Conservation (phyloP, 2,113 vertebrate genomes). For the Nymphicus hollandicus region DNA sequence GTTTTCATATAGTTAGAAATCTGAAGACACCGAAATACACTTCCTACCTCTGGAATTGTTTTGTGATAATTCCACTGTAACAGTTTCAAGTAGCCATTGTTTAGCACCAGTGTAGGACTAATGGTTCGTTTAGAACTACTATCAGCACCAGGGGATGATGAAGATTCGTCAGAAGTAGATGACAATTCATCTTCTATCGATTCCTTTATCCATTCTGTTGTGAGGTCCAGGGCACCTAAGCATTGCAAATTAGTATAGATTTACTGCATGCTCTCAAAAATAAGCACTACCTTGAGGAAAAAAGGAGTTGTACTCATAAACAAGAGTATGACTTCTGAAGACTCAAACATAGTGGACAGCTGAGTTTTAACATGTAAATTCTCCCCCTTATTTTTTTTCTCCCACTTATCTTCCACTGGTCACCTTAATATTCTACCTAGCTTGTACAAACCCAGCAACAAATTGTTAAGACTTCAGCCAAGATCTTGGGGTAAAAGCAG, state of each 20-base stretch:
- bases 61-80: slow-evolving; percentile 82
- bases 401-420: not conserved
- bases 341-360: not conserved
- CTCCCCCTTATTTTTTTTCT: not conserved
- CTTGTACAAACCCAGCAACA: not conserved
- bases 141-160: slow-evolving; percentile 56
- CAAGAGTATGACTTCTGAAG: not conserved
- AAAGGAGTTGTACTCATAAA: not conserved
- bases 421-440: not conserved
- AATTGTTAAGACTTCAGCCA: not conserved
- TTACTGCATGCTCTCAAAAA: not conserved
- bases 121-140: slow-evolving; percentile 67
- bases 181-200: slow-evolving; percentile 80
- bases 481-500: not conserved
- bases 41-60: slow-evolving; percentile 85
- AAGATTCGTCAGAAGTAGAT: slow-evolving; percentile 48
- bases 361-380: not conserved
- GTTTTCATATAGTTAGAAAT: not conserved
- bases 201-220: slow-evolving; percentile 88
- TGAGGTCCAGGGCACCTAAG: slow-evolving; percentile 84
- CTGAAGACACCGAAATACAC: not conserved
- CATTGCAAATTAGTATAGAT: not conserved
- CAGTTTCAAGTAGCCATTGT: slow-evolving; percentile 83
- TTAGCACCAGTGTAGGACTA: slow-evolving; percentile 85
- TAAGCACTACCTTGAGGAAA: not conserved